Percentiles rank a stretch among this genome's conserved stretches.
phyloP scores from a whole-genome alignment of 2,888 invertebrate species.

The Leucophora obtusa region DNA sequence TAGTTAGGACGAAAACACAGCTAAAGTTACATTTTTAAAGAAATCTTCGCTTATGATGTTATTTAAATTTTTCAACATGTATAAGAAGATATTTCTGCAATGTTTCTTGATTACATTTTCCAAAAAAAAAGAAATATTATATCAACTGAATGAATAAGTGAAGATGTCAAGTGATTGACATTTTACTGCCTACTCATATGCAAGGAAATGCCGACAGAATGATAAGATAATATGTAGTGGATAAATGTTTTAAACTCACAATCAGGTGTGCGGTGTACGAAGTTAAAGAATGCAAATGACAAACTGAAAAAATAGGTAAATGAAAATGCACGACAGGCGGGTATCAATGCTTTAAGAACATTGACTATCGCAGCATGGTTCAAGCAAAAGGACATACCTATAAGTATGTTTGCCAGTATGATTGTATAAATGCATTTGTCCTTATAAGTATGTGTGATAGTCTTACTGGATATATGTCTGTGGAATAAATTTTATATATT shows the following conservation, averaged over 20 bases:
- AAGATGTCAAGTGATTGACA: conserved; percentile 56
- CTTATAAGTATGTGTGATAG: not conserved
- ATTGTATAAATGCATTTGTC: not conserved
- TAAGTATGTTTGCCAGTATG: not conserved
- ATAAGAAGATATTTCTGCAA: not conserved
- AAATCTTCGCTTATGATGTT: no score
- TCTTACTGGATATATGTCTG: not conserved
- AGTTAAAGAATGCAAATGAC: conserved; percentile 40
- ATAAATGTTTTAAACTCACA: conserved; percentile 43
- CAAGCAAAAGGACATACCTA: conserved; percentile 9
- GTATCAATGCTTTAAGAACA: conserved; percentile 3
- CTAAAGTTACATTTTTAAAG: no score
- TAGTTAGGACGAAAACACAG: no score
- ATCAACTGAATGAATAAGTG: conserved; percentile 46
- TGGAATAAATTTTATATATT: no score
- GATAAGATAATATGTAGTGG: conserved; percentile 23
- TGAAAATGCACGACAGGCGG: not conserved
- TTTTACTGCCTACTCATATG: conserved; percentile 42
- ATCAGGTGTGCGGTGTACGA: conserved; percentile 11
- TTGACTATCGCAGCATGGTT: conserved; percentile 19
- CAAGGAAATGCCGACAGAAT: not conserved
- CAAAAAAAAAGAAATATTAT: conserved; percentile 35
- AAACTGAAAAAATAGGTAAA: conserved; percentile 22
- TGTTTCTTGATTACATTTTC: not conserved
- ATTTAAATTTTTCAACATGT: not conserved